A percentile compares a stretch with the other conserved stretches of the same genome.
These are phyloP conservation scores for Rhipidura dahli DNA, from an alignment of 2,113 vertebrate species.

Conservation along the genomic window DNA sequence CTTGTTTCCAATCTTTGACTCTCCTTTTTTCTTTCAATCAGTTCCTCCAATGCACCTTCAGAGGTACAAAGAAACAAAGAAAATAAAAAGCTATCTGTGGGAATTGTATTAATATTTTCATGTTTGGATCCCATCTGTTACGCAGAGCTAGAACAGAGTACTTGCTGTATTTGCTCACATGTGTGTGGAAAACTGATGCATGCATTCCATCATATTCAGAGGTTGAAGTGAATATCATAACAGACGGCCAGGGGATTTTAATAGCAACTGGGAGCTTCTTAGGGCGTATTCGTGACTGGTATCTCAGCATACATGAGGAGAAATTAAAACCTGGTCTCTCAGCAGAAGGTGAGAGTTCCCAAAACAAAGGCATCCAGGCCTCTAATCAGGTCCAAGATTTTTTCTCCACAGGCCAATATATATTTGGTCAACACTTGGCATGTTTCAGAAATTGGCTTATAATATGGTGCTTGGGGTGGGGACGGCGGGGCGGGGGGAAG, in stretches of 20 bases:
- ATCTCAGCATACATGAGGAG: background rate
- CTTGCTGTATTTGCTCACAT: background rate
- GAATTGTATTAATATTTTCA: background rate
- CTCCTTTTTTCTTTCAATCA: background rate
- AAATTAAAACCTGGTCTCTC: background rate
- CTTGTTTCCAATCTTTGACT: background rate
- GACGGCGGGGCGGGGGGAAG: too few species aligned
- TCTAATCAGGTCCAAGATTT: background rate
- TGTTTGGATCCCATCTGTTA: background rate
- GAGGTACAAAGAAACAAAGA: background rate
- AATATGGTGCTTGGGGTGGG: too few species aligned
- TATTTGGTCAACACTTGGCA: background rate
- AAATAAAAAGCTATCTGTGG: background rate
- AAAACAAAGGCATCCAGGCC: background rate
- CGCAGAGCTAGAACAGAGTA: background rate
- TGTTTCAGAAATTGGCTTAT: background rate
- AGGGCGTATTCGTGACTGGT: accelerated
- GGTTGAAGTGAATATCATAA: background rate
- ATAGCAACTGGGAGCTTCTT: background rate
- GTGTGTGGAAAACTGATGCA: background rate
- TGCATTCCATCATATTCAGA: background rate
- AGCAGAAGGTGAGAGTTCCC: background rate
- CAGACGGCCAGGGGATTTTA: background rate
- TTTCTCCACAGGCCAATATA: background rate
- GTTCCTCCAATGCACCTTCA: background rate